Evolutionary conservation across 1,140 invertebrate genomes (phyloP), one percentile per base, ranked within the genome.

Genomic region (Hylaeus anthracinus): DNA sequence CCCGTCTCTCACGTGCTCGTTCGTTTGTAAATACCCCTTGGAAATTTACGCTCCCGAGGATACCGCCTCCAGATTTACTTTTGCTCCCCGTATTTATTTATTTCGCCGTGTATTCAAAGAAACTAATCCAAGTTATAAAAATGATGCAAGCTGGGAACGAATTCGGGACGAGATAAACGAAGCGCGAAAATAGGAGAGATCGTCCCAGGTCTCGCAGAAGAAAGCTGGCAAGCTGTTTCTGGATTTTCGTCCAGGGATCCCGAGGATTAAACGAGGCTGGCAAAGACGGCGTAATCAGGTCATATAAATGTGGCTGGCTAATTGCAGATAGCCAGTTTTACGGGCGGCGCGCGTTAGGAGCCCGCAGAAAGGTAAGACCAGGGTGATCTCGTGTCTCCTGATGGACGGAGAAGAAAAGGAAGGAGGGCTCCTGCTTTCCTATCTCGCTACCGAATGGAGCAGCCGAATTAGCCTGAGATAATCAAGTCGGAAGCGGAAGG

Each of bases 271-370:
- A 87, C 41, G 9, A 75, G 64, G 56, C 67, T 83, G 74, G 75
- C 73, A 56, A 64, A 75, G 39, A 26, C 55, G 55, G 73, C 77
- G 82, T 90, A 90, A 91, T 90, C 85, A 83, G 82, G 71, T 88
- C 79, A 77, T 89, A 91, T 83, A 90, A 91, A 91, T 90, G 89
- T 89, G 77, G 73, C 82, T 83, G 81, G 85, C 86, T 90, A 90
- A 90, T 88, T 90, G 86, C 79, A 90, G 89, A 91, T 90, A 88
- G 88, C 67, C 71, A 66, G 79, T 83, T 86, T 72, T 51, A 51
- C 66, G 65, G 51, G 37, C 12, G 9, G 56, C 67, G 48, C 45
- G 43, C 51, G 56, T 71, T 81, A 79, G 79, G 48, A 60, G n/a
- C 8, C 79, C 39, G 72, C 41, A 63, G 78, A 84, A 82, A 89